These are phyloP conservation scores for Megatriorchis doriae DNA, from an alignment of 2,113 vertebrate genomes.

Conservation along the genomic window DNA sequence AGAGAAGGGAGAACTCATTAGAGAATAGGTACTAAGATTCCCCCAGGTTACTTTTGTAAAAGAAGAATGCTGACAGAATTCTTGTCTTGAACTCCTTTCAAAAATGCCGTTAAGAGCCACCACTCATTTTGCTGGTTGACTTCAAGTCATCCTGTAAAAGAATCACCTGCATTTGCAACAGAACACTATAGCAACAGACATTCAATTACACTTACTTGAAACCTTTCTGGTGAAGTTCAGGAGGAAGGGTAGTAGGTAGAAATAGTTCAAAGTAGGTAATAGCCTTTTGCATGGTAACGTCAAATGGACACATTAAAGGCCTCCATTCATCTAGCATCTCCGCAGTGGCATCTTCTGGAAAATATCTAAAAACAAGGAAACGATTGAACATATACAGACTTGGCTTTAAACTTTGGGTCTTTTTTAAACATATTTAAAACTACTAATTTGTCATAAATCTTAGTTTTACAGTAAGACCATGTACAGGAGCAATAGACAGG, in stretches of 20 bases:
- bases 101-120: neutral
- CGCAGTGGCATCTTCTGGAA: slow-evolving; percentile 85
- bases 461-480: neutral
- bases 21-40: neutral
- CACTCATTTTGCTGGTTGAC: neutral
- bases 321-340: slow-evolving; percentile 98
- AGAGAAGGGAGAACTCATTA: neutral
- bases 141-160: neutral
- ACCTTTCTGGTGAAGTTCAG: slow-evolving; percentile 90
- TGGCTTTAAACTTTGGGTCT: neutral
- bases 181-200: neutral
- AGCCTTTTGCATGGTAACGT: slow-evolving; percentile 98
- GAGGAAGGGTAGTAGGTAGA: slow-evolving; percentile 93
- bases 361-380: slow-evolving; percentile 80
- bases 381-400: neutral
- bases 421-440: neutral
- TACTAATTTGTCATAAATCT: neutral
- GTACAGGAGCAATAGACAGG: neutral
- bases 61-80: neutral
- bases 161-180: neutral
- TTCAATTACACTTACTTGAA: slow-evolving; percentile 82
- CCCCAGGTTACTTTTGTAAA: neutral
- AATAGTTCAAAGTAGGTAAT: slow-evolving; percentile 97
- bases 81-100: neutral
- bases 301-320: slow-evolving; percentile 95